phyloP scores from a whole-genome alignment of 1,140 invertebrate species.

The Heliconius hewitsoni region DNA sequence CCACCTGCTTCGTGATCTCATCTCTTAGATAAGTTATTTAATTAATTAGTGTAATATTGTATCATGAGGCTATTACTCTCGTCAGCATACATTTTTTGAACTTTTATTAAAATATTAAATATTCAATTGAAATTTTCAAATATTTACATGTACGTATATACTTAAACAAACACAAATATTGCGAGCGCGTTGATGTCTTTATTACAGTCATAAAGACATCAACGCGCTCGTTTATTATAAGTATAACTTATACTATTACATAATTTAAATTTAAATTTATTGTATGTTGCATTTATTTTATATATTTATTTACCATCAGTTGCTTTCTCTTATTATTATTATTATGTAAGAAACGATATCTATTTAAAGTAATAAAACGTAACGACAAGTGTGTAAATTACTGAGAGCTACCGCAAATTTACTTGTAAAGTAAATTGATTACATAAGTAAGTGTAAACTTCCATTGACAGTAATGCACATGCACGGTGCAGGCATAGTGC shows the following conservation, averaged over 20 bases:
- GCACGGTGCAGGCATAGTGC: background rate
- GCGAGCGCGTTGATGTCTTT: conserved; percentile 49
- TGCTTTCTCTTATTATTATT: no score
- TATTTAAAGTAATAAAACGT: background rate
- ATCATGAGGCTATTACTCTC: background rate
- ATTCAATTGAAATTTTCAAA: no score
- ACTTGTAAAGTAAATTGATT: background rate
- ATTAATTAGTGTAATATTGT: background rate
- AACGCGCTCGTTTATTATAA: conserved; percentile 2
- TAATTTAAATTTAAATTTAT: no score
- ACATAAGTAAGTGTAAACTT: background rate
- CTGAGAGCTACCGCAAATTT: background rate
- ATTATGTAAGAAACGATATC: background rate
- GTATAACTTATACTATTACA: background rate
- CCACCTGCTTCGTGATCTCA: conserved; percentile 22
- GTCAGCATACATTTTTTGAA: background rate
- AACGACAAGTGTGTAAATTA: background rate
- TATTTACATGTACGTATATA: no score
- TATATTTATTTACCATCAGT: background rate
- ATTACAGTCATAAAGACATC: conserved; percentile 23
- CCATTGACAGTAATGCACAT: background rate
- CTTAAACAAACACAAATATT: background rate
- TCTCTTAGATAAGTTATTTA: background rate
- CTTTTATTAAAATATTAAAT: background rate
- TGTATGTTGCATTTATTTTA: background rate